These are phyloP conservation scores for Cydia fagiglandana DNA, from an alignment of 1,140 invertebrate species.

Conservation along the genomic window DNA sequence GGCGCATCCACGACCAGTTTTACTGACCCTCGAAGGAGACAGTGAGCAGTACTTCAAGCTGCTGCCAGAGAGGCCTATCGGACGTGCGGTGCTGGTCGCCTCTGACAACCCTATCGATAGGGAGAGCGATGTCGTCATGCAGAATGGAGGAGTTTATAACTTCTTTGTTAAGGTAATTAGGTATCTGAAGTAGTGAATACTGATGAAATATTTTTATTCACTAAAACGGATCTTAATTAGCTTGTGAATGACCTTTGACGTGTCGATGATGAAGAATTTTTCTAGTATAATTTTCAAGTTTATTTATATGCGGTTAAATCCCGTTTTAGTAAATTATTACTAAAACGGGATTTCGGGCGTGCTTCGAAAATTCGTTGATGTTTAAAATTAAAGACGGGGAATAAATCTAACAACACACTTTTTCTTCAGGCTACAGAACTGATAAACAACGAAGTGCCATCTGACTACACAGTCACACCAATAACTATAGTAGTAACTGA, in stretches of 20 bases:
- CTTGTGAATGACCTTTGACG: no score
- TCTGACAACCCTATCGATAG: conserved; percentile 84
- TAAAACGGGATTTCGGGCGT: no score
- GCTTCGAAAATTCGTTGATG: no score
- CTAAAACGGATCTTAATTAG: no score
- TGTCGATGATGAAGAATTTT: no score
- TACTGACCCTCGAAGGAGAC: conserved; percentile 85
- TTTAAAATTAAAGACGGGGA: not conserved
- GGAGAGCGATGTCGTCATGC: conserved; percentile 85
- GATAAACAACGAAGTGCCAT: conserved; percentile 85
- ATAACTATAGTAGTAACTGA: conserved; percentile 91
- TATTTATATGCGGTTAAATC: no score
- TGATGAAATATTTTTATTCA: not conserved
- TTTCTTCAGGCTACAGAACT: conserved; percentile 84
- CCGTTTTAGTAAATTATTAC: no score
- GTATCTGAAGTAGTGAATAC: conserved; percentile 32
- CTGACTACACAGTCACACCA: conserved; percentile 83
- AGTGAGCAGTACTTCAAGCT: conserved; percentile 84
- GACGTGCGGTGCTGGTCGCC: conserved; percentile 81
- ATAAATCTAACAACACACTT: conserved; percentile 25
- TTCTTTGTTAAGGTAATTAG: conserved; percentile 82
- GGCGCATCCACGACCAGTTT: conserved; percentile 83
- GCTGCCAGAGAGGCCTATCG: conserved; percentile 73
- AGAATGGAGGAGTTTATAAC: conserved; percentile 88
- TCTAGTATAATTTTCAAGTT: no score